Evolutionary conservation across 2,888 invertebrate species (phyloP), one percentile per base, ranked within the genome.

Genomic region (Drosophila meridiana): DNA sequence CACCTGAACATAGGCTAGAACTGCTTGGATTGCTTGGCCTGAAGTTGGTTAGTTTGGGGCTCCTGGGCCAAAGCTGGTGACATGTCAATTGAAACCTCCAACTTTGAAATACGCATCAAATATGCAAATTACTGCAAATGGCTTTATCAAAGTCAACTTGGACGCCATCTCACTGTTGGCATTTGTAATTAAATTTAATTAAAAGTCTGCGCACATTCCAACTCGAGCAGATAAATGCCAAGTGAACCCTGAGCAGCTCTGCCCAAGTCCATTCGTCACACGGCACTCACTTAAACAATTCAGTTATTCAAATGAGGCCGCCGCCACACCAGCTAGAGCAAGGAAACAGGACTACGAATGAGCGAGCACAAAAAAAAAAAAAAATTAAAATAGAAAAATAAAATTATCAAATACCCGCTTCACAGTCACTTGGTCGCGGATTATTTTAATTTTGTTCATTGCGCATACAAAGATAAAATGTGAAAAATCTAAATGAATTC

Each of bases 371-470:
- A 30, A 45, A 32, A 0, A 3, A 50, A n/a, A 52, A 53, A 53
- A 26, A 14, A 38, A 14, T 6, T 4, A 20, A 5, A 38, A 40
- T 28, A 56, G 57, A 47, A 60, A 66, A 50, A 52, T 69, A 71
- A 74, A 72, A 74, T 78, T 82, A 85, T 83, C 80, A 86, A 82
- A 78, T 65, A 57, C 73, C 70, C 66, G 30, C 55, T 68, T 73
- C 52, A 66, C 78, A 70, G 73, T 69, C 76, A 73, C 68, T 76
- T 73, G 73, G 70, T 56, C 75, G 71, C 73, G 85, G 85, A 84
- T 87, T 85, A 86, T 84, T 85, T 84, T 87, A 85, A 85, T 85
- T 87, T 86, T 81, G 87, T 84, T 85, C 85, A 86, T 87, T 84
- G 85, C 81, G 85, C 84, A 81, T 75, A 74, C 84, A 83, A 67